Evolutionary conservation across 2,113 vertebrate genomes (phyloP).

Genomic region (Pseudonaja textilis): DNA sequence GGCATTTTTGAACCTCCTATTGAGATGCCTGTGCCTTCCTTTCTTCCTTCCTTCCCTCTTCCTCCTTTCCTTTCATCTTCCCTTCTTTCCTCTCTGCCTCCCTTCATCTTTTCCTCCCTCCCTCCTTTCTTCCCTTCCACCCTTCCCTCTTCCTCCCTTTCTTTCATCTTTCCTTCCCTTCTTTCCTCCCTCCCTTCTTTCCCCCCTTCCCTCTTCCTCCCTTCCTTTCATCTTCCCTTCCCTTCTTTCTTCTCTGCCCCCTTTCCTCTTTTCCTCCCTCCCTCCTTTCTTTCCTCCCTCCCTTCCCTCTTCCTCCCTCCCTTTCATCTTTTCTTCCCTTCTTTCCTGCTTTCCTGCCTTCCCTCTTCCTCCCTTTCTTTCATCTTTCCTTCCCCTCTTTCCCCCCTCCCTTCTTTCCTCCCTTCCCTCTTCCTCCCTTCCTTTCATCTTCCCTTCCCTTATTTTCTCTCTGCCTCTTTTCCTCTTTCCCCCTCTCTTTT

Average conservation of each 20-base stretch:
- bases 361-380: accelerated
- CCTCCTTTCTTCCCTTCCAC: accelerated
- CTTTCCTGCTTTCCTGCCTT: not conserved
- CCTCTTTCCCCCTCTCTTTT: not conserved
- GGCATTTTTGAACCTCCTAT: not conserved
- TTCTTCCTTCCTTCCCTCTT: not conserved
- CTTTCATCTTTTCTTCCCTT: not conserved
- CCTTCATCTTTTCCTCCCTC: too few relatives aligned
- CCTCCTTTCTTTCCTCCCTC: not conserved
- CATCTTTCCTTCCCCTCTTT: too few relatives aligned
- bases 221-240: not conserved
- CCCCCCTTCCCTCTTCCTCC: not conserved
- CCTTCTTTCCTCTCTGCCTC: not conserved
- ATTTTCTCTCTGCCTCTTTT: not conserved
- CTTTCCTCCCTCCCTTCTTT: too few relatives aligned
- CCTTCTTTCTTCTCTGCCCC: accelerated
- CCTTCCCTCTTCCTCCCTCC: not conserved
- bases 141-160: too few relatives aligned
- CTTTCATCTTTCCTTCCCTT: too few relatives aligned
- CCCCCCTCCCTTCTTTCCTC: not conserved
- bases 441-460: not conserved
- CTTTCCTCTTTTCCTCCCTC: too few relatives aligned
- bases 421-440: not conserved
- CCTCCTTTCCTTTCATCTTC: not conserved
- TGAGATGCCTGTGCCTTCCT: not conserved